Conservation (phyloP, 2,888 invertebrate species). For the Mycalesis mineus region DNA sequence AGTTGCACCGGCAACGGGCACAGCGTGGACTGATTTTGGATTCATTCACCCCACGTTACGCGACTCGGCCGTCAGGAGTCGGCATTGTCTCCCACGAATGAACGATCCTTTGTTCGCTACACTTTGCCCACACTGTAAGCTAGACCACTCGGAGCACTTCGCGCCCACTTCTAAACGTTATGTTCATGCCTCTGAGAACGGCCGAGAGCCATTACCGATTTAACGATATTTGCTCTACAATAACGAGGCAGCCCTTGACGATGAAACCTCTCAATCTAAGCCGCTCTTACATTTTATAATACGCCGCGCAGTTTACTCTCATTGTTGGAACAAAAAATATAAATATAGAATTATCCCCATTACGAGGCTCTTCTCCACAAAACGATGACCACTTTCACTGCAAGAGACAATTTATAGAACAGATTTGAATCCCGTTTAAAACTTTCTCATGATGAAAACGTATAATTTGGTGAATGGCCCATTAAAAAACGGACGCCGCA, state of each 20-base stretch:
- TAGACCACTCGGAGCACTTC: slow-evolving; percentile 58
- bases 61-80: slow-evolving; percentile 57
- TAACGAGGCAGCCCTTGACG: slow-evolving; percentile 48
- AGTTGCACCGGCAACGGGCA: slow-evolving; percentile 37
- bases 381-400: slow-evolving; percentile 54
- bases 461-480: slow-evolving; percentile 64
- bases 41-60: slow-evolving; percentile 72
- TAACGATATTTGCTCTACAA: slow-evolving; percentile 58
- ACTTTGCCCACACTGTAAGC: slow-evolving; percentile 61
- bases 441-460: slow-evolving; percentile 62
- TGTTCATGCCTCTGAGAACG: slow-evolving; percentile 49
- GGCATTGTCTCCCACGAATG: slow-evolving; percentile 64
- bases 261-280: slow-evolving; percentile 49
- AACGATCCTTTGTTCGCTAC: slow-evolving; percentile 72
- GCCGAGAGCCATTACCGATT: slow-evolving; percentile 46
- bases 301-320: slow-evolving; percentile 12
- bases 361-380: slow-evolving; percentile 20
- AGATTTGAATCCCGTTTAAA: slow-evolving; percentile 53
- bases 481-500: slow-evolving; percentile 51
- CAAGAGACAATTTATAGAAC: slow-evolving; percentile 48
- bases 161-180: slow-evolving; percentile 60
- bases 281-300: slow-evolving; percentile 30
- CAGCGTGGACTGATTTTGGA: slow-evolving; percentile 60
- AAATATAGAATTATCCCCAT: slow-evolving; percentile 16
- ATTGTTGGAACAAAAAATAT: slow-evolving; percentile 15